Base-by-base conservation (phyloP, 2,797 vertebrate species). In the Myotis vivesi region DNA sequence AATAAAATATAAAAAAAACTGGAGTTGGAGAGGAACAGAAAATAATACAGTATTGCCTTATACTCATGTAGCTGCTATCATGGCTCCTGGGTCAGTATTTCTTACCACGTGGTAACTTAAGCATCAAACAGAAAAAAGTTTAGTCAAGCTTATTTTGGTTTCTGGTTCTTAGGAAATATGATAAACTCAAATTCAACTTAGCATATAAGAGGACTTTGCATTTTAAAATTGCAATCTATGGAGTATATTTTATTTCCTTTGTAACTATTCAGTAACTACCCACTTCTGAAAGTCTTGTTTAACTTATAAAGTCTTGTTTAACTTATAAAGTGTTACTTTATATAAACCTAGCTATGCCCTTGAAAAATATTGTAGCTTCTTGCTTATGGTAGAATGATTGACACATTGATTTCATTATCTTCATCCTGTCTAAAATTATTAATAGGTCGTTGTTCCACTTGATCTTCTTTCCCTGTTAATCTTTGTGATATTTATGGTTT, bases 401-500 rank as follows among this genome's bases (percentile, higher is more conserved):
- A 94, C 68, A 96, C 64, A 16, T 83, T 72, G n/a, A 89, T 73
- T 94, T 92, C 96, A 86, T 38, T 94, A 80, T 75, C 85, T 73
- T 91, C 79, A 93, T 81, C 68, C 49, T 87, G 93, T 94, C 55
- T 89, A 71, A 87, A 97, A 96, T 97, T 97, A 97, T 97, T 96
- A 96, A 94, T 90, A 92, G 57, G 66, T 81, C 53, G 13, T 94
- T 94, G 76, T 95, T 97, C 82, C 4, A 2, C 76, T 95, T 96
- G 86, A 88, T 96, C 55, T 91, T 90, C 53, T 57, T 93, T 96
- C 86, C 94, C 62, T 5, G 57, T 69, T 97, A 96, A 93, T 94
- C 53, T 88, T 95, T 87, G 85, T 28, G 94, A 90, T 64, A 92
- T 71, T 44, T 77, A 80, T 94, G 91, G 87, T 97, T 98, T 97